Percentiles rank a stretch among this genome's conserved stretches.
phyloP scores from a whole-genome alignment of 2,797 vertebrate species.

The Crypturellus tataupa region DNA sequence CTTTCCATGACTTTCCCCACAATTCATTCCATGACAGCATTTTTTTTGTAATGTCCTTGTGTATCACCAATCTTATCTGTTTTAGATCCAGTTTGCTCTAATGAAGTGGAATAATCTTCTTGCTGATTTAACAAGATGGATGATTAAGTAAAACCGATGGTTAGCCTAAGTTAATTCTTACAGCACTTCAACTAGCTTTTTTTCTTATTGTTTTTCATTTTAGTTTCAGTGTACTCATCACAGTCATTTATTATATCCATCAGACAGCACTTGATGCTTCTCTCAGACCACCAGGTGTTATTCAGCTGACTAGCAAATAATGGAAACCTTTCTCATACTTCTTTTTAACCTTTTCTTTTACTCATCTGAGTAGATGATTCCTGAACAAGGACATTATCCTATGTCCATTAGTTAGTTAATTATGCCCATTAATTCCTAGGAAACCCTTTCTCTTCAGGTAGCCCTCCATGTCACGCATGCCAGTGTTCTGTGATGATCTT shows the following conservation, averaged over 20 bases:
- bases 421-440: background rate
- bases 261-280: background rate
- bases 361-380: background rate
- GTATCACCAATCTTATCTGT: background rate
- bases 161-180: background rate
- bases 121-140: background rate
- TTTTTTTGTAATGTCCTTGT: background rate
- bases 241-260: background rate
- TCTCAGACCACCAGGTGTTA: fast-evolving
- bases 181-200: background rate
- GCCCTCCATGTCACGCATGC: background rate
- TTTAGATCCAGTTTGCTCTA: background rate
- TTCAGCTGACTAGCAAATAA: background rate
- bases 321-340: background rate
- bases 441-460: background rate
- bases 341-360: background rate
- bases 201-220: background rate
- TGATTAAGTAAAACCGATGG: background rate
- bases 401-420: background rate
- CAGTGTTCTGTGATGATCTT: background rate
- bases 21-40: no score
- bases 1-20: no score
- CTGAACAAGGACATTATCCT: background rate
- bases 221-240: background rate
- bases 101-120: background rate